Evolutionary conservation across 2,797 vertebrate species (phyloP), one percentile per base, ranked within the genome.

Genomic region (Darevskia mixta): DNA sequence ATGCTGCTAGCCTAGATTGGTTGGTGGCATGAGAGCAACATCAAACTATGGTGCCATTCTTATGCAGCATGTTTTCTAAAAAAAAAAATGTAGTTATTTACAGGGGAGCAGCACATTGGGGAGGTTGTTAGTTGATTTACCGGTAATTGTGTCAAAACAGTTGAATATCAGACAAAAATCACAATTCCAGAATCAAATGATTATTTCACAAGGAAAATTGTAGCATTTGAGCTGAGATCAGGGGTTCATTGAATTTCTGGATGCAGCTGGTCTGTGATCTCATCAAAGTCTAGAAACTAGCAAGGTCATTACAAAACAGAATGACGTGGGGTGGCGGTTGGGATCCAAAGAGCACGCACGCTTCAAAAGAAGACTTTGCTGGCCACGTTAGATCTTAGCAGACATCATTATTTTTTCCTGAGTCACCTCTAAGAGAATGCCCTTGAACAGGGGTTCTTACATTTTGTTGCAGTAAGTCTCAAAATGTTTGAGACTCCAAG

Each of bases 261-360:
- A 76, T 82, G 43, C 29, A 66, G 38, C 69, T 87, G 69, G 9
- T 76, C 58, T 73, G 41, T 82, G 79, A 45, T 82, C 79, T 82
- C 41, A 45, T 41, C 29, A 66, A 87, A 87, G 71, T 64, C 38
- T 55, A 82, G 79, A 87, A 75, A 66, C 43, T 11, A 75, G 55
- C 35, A 87, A 81, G 35, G 49, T 81, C 49, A 81, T 75, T 64
- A 32, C 6, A 82, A 81, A 41, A 73, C 38, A 73, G 20, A 25
- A 83, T 35, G 29, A 55, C 8, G 67, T 25, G 27, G 25, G 6
- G 25, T 27, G 32, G 45, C 11, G 45, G 45, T 2, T 49, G 49
- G 49, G 58, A 73, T 29, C 32, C 32, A 18, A 61, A 66, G 20
- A 75, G 81, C 18, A 87, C 4, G 64, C 72, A 76, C 10, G 8